Conservation (phyloP, 2,888 invertebrate species). For the Drosophila limbata region DNA sequence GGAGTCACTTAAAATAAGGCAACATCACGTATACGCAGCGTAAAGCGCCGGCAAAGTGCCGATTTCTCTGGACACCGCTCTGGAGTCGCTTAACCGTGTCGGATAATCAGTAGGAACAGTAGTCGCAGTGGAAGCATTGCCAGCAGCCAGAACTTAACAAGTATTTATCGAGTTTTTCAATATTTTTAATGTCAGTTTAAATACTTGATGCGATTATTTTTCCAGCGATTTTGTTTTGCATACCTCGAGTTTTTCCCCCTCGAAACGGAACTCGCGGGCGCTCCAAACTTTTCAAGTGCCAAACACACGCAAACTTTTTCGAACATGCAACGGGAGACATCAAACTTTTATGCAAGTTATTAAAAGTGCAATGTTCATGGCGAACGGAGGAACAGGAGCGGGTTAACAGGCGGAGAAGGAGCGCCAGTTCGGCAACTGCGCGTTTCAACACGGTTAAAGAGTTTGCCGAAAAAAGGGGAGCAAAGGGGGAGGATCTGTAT, state of each 20-base stretch:
- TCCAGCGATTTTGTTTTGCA: conserved; percentile 72
- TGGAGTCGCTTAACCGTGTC: conserved; percentile 6
- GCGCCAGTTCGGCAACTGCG: background rate
- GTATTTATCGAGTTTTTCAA: conserved; percentile 83
- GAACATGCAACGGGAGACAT: conserved; percentile 73
- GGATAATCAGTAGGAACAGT: conserved; percentile 37
- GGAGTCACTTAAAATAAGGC: conserved; percentile 9
- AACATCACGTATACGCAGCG: conserved; percentile 49
- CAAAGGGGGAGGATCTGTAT: background rate
- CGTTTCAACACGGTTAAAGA: conserved; percentile 53
- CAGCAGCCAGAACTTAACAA: conserved; percentile 69
- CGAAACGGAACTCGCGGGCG: conserved; percentile 34
- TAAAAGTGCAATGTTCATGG: conserved; percentile 68
- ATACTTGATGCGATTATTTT: conserved; percentile 80
- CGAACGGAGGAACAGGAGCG: background rate
- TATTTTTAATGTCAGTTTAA: conserved; percentile 83
- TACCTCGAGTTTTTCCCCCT: conserved; percentile 33
- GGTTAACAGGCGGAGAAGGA: background rate
- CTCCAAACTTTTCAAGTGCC: conserved; percentile 75
- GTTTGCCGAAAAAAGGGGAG: conserved; percentile 24
- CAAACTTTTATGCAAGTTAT: conserved; percentile 80
- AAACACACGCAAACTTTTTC: conserved; percentile 78
- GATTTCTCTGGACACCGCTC: conserved; percentile 6
- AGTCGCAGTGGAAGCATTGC: conserved; percentile 17
- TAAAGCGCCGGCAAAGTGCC: conserved; percentile 10